Evolutionary conservation across 1,140 invertebrate genomes (phyloP).

Genomic region (Phthorimaea operculella): DNA sequence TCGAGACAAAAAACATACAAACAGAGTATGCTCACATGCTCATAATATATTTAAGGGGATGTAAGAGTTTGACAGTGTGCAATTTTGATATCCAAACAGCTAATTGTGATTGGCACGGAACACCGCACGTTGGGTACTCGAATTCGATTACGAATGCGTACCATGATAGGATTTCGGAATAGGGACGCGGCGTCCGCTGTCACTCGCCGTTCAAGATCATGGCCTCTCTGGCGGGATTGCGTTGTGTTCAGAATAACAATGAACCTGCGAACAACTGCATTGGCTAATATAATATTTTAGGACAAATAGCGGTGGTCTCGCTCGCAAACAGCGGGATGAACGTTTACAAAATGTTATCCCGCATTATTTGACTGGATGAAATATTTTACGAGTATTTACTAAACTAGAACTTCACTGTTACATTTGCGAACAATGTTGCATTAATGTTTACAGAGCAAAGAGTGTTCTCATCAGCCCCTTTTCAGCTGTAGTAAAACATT

Average conservation of each 20-base stretch:
- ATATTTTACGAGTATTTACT: too few species aligned
- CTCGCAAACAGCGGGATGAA: not conserved
- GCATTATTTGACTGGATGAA: too few species aligned
- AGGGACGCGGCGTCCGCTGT: conserved; percentile 23
- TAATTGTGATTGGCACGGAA: conserved; percentile 11
- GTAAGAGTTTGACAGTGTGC: not conserved
- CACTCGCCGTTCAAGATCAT: conserved; percentile 42
- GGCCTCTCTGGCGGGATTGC: conserved; percentile 41
- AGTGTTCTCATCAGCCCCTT: too few species aligned
- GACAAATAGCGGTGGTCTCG: conserved; percentile 21
- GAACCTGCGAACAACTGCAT: conserved; percentile 25
- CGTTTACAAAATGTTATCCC: too few species aligned
- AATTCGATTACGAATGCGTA: conserved; percentile 25
- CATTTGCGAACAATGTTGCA: too few species aligned
- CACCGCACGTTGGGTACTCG: conserved; percentile 8
- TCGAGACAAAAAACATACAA: not conserved
- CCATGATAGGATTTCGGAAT: conserved; percentile 27
- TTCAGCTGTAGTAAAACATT: too few species aligned
- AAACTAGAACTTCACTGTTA: too few species aligned
- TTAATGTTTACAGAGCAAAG: too few species aligned
- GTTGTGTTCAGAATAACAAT: conserved; percentile 47
- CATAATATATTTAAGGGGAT: not conserved
- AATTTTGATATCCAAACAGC: not conserved
- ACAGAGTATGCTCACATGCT: not conserved
- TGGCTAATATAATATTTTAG: conserved; percentile 25